Conservation (phyloP, 2,797 vertebrate genomes). For the Simalia tracyae region DNA sequence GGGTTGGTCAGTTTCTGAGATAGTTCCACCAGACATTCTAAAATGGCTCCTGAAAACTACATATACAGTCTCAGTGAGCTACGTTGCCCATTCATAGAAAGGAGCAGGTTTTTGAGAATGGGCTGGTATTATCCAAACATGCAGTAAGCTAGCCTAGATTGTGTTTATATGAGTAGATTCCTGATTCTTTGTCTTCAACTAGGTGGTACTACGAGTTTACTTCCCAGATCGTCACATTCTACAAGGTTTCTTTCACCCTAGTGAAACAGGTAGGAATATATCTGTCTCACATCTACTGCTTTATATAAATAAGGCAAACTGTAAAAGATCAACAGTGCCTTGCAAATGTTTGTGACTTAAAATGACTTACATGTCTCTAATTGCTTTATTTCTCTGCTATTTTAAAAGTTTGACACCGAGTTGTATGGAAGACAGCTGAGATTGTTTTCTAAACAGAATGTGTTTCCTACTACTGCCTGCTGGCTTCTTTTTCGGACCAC, state of each 20-base stretch:
- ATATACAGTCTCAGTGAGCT: not conserved
- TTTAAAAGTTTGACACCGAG: constrained; percentile 1
- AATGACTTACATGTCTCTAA: not conserved
- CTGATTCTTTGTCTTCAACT: constrained; percentile 40
- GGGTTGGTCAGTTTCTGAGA: not conserved
- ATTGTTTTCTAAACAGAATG: constrained; percentile 6
- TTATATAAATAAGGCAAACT: not conserved
- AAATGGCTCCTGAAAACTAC: not conserved
- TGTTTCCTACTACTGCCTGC: not conserved
- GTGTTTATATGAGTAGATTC: not conserved
- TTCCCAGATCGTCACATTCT: constrained; percentile 92
- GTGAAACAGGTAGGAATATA: constrained; percentile 84
- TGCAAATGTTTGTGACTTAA: not conserved
- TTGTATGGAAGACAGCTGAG: not conserved
- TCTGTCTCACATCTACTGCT: not conserved
- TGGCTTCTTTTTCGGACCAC: not conserved
- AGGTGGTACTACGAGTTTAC: constrained; percentile 91
- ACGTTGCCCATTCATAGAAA: not conserved
- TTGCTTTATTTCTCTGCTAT: not conserved
- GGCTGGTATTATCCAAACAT: not conserved
- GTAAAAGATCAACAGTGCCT: not conserved
- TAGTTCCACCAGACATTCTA: not conserved
- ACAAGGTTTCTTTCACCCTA: constrained; percentile 90
- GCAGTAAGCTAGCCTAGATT: not conserved
- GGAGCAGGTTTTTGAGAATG: not conserved